Percentiles rank a stretch among this genome's conserved stretches.
Evolutionary conservation across 2,113 vertebrate species (phyloP).

Genomic region (Leuciscus idus): DNA sequence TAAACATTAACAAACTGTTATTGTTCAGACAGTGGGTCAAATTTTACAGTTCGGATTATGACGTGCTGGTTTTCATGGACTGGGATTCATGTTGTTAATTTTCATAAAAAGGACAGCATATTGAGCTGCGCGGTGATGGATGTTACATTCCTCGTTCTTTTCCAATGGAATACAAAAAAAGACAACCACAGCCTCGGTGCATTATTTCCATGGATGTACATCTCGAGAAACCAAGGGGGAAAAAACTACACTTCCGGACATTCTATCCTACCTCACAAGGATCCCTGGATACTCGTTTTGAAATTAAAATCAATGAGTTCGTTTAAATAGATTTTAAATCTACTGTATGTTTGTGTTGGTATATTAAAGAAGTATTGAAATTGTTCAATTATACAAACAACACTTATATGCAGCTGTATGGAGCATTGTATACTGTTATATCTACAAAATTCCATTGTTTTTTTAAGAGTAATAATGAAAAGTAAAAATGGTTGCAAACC

Average conservation of each 20-base stretch:
- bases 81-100: constrained; percentile 24
- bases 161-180: constrained; percentile 17
- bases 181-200: not conserved
- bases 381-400: not conserved
- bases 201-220: not conserved
- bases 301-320: not conserved
- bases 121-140: constrained; percentile 11
- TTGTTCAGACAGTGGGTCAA: not conserved
- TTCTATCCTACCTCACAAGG: not conserved
- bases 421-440: not conserved
- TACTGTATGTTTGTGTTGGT: not conserved
- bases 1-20: constrained; percentile 33
- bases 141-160: not conserved
- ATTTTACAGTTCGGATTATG: constrained; percentile 30
- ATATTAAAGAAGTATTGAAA: not conserved
- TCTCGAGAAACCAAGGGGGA: not conserved
- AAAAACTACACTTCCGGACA: not conserved
- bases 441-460: not conserved
- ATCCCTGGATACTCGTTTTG: not conserved
- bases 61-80: constrained; percentile 21
- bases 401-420: not conserved
- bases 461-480: not conserved
- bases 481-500: not conserved
- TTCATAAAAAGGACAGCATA: not conserved
- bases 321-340: not conserved